Conservation (phyloP, 2,888 invertebrate species). For the Tipula unca region DNA sequence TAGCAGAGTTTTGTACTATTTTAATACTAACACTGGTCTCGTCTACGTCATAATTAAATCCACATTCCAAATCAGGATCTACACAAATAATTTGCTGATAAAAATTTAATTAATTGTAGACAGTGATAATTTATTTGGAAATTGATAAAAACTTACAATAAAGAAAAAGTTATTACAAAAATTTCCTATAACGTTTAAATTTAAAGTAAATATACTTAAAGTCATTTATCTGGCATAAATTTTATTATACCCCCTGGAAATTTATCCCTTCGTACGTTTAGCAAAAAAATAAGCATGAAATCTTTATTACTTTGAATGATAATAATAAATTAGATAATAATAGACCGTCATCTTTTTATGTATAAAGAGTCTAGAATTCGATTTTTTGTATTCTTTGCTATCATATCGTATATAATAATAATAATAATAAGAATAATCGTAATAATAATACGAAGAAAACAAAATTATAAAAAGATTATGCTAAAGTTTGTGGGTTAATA, state of each 20-base stretch:
- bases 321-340: not conserved
- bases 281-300: not conserved
- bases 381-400: not conserved
- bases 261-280: not conserved
- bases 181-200: not conserved
- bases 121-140: not conserved
- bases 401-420: not conserved
- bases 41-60: not conserved
- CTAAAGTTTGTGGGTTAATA: not conserved
- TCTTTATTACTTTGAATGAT: not conserved
- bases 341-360: not conserved
- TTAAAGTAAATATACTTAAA: not conserved
- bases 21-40: no score
- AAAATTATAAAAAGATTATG: not conserved
- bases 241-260: not conserved
- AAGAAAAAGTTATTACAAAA: not conserved
- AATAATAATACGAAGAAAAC: not conserved
- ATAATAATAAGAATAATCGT: not conserved
- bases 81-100: not conserved
- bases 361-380: not conserved
- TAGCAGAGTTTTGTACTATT: no score
- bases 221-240: not conserved
- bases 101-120: not conserved
- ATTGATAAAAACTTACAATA: not conserved
- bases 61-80: not conserved